phyloP scores from a whole-genome alignment of 2,888 invertebrate species.

The Rhingia rostrata region DNA sequence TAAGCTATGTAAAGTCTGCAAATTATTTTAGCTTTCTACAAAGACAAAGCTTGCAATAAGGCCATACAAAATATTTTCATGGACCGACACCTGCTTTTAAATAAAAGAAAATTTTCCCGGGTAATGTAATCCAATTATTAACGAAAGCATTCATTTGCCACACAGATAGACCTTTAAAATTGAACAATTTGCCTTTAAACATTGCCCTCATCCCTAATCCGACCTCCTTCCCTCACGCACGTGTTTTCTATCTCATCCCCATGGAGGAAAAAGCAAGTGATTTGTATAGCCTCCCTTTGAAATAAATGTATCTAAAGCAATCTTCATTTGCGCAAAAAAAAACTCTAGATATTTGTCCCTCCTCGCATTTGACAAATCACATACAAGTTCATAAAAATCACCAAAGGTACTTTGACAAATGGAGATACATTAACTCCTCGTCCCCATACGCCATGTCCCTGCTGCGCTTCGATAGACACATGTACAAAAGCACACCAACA shows the following conservation, averaged over 20 bases:
- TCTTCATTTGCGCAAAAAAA: neutral
- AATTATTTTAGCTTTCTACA: no score
- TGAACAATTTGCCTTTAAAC: no score
- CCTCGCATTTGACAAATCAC: constrained; percentile 53
- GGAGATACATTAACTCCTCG: constrained; percentile 45
- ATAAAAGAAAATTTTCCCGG: no score
- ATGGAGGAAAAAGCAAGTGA: neutral
- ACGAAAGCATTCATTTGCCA: no score
- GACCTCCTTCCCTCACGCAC: no score
- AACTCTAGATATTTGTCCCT: constrained; percentile 22
- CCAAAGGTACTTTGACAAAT: constrained; percentile 59
- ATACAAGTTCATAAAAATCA: constrained; percentile 66
- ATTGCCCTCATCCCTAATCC: no score
- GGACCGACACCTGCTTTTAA: no score
- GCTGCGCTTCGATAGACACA: constrained; percentile 14
- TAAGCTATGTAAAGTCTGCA: no score
- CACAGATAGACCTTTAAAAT: no score
- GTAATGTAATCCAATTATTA: no score
- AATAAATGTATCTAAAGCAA: constrained; percentile 2
- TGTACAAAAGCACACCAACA: constrained; percentile 18
- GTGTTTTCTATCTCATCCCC: neutral
- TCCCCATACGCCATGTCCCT: constrained; percentile 8
- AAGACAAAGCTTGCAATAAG: no score
- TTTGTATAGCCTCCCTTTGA: constrained; percentile 34
- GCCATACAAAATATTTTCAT: no score